Evolutionary conservation across 2,888 invertebrate species (phyloP).

Genomic region (Lepeophtheirus nordmannii): DNA sequence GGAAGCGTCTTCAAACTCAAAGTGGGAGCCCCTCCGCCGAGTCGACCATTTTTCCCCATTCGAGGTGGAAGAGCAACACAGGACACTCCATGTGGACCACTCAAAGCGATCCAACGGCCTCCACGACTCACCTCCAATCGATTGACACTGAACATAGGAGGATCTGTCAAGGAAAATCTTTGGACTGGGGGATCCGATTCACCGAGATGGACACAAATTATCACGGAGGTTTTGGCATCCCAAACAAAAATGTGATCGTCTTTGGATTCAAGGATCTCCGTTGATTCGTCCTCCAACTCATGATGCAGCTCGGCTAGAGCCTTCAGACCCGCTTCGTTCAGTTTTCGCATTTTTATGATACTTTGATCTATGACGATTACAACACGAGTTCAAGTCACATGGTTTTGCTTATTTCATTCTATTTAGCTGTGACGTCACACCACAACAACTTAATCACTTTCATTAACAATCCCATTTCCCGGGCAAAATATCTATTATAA

Average conservation of each 20-base stretch:
- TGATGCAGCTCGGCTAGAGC: neutral
- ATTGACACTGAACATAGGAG: conserved; percentile 3
- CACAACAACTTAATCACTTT: too few species aligned
- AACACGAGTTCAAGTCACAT: too few species aligned
- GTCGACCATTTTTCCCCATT: neutral
- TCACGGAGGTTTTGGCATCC: neutral
- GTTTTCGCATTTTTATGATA: neutral
- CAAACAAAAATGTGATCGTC: conserved; percentile 12
- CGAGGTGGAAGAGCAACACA: conserved; percentile 2
- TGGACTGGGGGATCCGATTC: neutral
- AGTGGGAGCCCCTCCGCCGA: neutral
- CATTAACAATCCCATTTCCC: too few species aligned
- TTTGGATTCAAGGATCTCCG: neutral
- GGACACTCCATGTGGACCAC: conserved; percentile 1
- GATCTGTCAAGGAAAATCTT: neutral
- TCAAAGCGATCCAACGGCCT: conserved; percentile 3
- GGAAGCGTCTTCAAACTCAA: neutral
- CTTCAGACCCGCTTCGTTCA: neutral
- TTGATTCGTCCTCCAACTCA: conserved; percentile 2
- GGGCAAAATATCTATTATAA: too few species aligned
- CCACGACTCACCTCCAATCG: neutral
- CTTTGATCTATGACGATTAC: too few species aligned
- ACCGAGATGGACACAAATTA: neutral
- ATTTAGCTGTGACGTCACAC: too few species aligned
- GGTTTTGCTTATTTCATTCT: too few species aligned